Base-by-base conservation (phyloP, 2,797 vertebrate species). In the Rhincodon typus region DNA sequence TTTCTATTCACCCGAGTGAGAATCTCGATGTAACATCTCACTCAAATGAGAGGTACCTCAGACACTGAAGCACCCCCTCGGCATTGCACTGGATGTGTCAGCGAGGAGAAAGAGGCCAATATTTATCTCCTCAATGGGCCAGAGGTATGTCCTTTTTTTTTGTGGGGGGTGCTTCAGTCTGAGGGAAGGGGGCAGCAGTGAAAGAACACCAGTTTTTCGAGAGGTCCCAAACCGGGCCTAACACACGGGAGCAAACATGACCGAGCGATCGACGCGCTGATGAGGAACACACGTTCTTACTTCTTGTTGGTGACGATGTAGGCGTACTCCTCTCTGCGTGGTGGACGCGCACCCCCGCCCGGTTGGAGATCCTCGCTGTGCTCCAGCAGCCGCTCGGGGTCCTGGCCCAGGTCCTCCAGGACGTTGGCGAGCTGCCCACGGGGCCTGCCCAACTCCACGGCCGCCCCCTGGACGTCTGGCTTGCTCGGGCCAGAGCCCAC, bases 291-390 rank as follows among this genome's bases (percentile, higher is more conserved):
- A 0, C 15, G 79, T 42, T 21, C 98, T 97, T 97, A 99, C 99
- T 98, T 99, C 97, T 98, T 98, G 96, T 99, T 98, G 0, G 99
- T 99, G 96, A 99, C 96, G 15, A 99, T 99, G 98, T 99, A 99
- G 96, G 99, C 98, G 0, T 99, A 99, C 96, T 99, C 98, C 53
- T 99, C 99, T 0, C 98, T 96, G 13, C 96, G 95, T 96, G 93
- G 77, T 0, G 96, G 96, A 72, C 96, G 96, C 5, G 96, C 96
- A 57, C 0, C 42, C 96, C 96, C 74, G 94, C 3, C 95, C 46
- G 97, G 97, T 96, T 97, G 97, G 96, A 96, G 84, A 69, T 42
- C 95, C 69, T 57, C 94, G 67, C 23, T 42, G 96, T 50, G 25
- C 95, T 96, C 95, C 79, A 94, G 66, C 67, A 96, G 95, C 2